Conservation (phyloP, 2,888 invertebrate species). For the Cheilosia vernalis region DNA sequence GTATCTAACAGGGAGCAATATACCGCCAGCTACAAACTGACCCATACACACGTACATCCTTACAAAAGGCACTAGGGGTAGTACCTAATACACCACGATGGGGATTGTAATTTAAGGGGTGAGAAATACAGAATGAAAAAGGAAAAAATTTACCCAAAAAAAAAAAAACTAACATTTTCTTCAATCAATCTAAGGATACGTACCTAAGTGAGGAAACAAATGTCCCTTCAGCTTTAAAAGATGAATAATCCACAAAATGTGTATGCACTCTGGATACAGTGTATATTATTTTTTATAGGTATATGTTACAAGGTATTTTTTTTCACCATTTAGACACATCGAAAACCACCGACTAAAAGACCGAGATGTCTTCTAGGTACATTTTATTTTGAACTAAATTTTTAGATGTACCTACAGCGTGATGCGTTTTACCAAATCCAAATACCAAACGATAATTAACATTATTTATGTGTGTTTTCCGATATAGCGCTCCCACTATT, state of each 20-base stretch:
- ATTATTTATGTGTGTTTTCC: slow-evolving; percentile 64
- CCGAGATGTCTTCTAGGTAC: slow-evolving; percentile 43
- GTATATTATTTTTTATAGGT: slow-evolving; percentile 11
- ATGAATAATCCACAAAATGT: slow-evolving; percentile 67
- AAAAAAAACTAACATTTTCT: slow-evolving; percentile 5
- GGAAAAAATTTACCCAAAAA: slow-evolving; percentile 12
- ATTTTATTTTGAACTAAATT: slow-evolving; percentile 52
- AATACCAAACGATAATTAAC: slow-evolving; percentile 47
- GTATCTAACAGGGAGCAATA: slow-evolving; percentile 61
- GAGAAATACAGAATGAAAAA: slow-evolving; percentile 18
- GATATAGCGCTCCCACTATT: slow-evolving; percentile 41
- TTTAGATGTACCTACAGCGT: slow-evolving; percentile 30
- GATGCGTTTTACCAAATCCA: slow-evolving; percentile 30
- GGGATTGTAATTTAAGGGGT: slow-evolving; percentile 47
- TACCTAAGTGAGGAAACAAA: slow-evolving; percentile 38
- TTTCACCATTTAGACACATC: slow-evolving; percentile 32
- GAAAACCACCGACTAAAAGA: slow-evolving; percentile 31
- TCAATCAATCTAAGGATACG: slow-evolving; percentile 59
- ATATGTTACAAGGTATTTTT: slow-evolving; percentile 24
- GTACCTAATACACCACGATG: slow-evolving; percentile 42
- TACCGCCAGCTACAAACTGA: slow-evolving; percentile 30
- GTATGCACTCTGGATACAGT: slow-evolving; percentile 45
- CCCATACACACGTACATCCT: slow-evolving; percentile 54
- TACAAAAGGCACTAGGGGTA: slow-evolving; percentile 37
- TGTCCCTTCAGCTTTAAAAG: slow-evolving; percentile 6